Conservation (phyloP, 2,113 vertebrate species). For the Macroglossus sobrinus region DNA sequence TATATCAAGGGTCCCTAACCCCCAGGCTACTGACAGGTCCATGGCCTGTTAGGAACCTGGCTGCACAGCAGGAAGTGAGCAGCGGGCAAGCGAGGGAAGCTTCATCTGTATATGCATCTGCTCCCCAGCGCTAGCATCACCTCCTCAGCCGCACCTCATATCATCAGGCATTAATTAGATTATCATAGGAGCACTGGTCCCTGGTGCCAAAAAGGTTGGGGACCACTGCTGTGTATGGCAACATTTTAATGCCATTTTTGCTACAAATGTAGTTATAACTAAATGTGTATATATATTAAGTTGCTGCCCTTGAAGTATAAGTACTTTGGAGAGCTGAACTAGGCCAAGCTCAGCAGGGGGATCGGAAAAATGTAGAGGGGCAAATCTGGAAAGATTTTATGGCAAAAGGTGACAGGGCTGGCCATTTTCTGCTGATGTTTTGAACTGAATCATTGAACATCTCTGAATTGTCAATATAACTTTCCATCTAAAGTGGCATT, state of each 20-base stretch:
- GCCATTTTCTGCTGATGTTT: slow-evolving; percentile 40
- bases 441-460: background rate
- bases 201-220: too few species aligned
- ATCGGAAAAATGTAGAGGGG: background rate
- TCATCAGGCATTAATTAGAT: too few species aligned
- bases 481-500: background rate
- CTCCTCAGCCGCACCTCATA: too few species aligned
- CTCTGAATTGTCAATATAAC: background rate
- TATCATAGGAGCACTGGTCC: too few species aligned
- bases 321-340: background rate
- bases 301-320: background rate
- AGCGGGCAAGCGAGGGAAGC: too few species aligned
- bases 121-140: too few species aligned
- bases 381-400: background rate
- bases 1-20: background rate
- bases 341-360: background rate
- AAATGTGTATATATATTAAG: background rate
- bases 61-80: too few species aligned
- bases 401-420: slow-evolving; percentile 66
- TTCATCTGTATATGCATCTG: too few species aligned
- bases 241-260: slow-evolving; percentile 17
- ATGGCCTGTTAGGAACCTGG: too few species aligned
- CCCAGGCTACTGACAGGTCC: too few species aligned
- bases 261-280: background rate
- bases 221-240: background rate